A percentile compares a stretch with the other conserved stretches of the same genome.
Evolutionary conservation across 2,797 vertebrate genomes (phyloP).

Genomic region (Acanthurus tractus): DNA sequence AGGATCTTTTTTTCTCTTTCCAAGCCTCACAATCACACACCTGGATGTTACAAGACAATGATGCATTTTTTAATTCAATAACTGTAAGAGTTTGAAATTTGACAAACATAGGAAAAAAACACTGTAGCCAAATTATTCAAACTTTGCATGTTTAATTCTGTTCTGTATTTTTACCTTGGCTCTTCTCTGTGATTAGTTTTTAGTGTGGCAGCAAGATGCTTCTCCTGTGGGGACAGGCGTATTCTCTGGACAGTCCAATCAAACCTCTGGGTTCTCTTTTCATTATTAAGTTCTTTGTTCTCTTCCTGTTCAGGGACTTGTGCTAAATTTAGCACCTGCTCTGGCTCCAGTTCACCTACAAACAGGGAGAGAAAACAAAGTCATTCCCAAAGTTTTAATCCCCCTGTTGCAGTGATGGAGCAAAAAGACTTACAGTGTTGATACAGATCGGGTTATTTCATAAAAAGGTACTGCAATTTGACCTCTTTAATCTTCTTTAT

Average conservation of each 20-base stretch:
- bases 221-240: conserved; percentile 91
- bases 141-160: neutral
- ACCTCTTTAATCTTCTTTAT: neutral
- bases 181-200: conserved; percentile 86
- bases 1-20: conserved; percentile 34
- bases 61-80: neutral
- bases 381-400: conserved; percentile 20
- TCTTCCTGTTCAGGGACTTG: conserved; percentile 38
- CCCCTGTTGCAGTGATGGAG: neutral
- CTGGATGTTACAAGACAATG: conserved; percentile 63
- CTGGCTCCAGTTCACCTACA: conserved; percentile 79
- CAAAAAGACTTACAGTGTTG: neutral
- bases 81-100: neutral
- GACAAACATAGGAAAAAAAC: neutral
- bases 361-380: conserved; percentile 18
- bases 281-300: conserved; percentile 22
- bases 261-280: conserved; percentile 66
- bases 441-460: neutral
- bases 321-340: conserved; percentile 85
- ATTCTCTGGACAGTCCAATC: conserved; percentile 88
- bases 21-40: conserved; percentile 88
- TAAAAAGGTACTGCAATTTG: neutral
- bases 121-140: neutral
- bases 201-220: conserved; percentile 87
- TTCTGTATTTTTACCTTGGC: conserved; percentile 57